Conservation (phyloP, 1,140 invertebrate genomes). For the Listronotus oregonensis region DNA sequence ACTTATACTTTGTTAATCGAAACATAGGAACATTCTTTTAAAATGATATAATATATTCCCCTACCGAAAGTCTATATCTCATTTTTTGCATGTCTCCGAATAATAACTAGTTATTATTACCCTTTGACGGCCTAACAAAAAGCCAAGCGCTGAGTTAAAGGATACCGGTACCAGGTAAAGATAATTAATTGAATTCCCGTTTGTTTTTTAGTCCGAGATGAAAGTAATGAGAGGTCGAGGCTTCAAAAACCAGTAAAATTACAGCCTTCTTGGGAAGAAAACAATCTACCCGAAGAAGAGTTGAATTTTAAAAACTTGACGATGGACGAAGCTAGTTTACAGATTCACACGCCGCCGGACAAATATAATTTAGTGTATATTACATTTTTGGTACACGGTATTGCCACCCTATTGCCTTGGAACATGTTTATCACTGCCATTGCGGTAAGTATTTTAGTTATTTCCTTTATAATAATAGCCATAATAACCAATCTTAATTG, state of each 20-base stretch:
- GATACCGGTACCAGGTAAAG: background rate
- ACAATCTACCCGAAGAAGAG: constrained; percentile 80
- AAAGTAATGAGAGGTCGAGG: constrained; percentile 58
- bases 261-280: constrained; percentile 85
- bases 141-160: background rate
- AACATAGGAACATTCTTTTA: too few species aligned
- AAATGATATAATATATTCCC: too few species aligned
- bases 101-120: too few species aligned
- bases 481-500: too few species aligned
- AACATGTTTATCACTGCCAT: constrained; percentile 99
- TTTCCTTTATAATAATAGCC: too few species aligned
- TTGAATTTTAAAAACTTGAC: constrained; percentile 80
- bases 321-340: constrained; percentile 72
- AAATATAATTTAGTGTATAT: constrained; percentile 85
- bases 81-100: too few species aligned
- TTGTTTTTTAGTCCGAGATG: constrained; percentile 55
- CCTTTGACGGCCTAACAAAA: too few species aligned
- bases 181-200: background rate
- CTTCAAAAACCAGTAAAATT: constrained; percentile 76
- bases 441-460: constrained; percentile 64
- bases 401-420: constrained; percentile 96
- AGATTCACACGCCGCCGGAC: constrained; percentile 78
- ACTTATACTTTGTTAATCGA: too few species aligned
- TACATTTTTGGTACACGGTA: constrained; percentile 92
- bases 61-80: too few species aligned